Percentiles rank a stretch among this genome's conserved stretches.
These are phyloP conservation scores for Tipula confusa DNA, from an alignment of 2,888 invertebrate genomes.

Conservation along the genomic window DNA sequence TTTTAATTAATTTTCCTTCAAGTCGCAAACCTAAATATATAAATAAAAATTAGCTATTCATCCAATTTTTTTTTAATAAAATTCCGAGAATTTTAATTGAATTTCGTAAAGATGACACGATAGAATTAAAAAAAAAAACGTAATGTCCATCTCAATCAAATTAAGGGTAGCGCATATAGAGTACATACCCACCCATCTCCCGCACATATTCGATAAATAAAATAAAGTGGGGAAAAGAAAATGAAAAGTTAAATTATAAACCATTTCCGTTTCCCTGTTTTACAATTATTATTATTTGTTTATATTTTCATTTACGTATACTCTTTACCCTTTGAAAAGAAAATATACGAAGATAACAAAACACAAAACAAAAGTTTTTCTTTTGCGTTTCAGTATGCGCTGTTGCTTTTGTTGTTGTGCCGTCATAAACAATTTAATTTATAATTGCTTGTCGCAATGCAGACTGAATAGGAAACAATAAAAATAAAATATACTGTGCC, in stretches of 20 bases:
- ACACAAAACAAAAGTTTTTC: not conserved
- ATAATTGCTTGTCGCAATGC: constrained; percentile 20
- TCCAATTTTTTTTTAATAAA: not conserved
- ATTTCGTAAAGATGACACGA: not conserved
- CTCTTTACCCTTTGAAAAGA: not conserved
- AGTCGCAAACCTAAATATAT: not conserved
- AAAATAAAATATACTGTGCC: not conserved
- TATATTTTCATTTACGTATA: not conserved
- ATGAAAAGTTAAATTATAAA: not conserved
- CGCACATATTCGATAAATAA: not conserved
- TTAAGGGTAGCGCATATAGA: not conserved
- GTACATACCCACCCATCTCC: not conserved
- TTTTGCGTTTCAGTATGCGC: not conserved
- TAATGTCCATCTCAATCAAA: not conserved
- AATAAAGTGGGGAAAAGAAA: not conserved
- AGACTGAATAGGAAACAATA: not conserved
- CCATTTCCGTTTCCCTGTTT: not conserved
- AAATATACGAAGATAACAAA: not conserved
- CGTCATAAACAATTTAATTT: constrained; percentile 25
- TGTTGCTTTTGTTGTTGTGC: not conserved
- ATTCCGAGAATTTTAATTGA: not conserved
- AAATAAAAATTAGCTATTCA: not conserved
- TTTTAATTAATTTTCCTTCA: not conserved
- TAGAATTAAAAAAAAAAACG: not conserved
- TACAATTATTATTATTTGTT: not conserved